Base-by-base conservation (phyloP, 2,888 invertebrate genomes). In the Biston stratarius region DNA sequence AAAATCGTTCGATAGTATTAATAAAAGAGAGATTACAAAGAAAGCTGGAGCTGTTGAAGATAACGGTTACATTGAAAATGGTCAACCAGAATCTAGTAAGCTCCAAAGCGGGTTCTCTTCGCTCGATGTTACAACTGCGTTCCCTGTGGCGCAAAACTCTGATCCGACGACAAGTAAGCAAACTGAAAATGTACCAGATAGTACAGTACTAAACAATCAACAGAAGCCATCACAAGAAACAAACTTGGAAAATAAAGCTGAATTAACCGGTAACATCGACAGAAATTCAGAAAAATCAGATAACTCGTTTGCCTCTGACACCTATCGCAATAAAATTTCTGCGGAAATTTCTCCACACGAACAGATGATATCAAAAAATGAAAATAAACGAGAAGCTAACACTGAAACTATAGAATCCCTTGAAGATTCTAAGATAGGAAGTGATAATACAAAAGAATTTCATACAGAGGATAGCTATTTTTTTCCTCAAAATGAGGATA, bases 21-120 rank as follows among this genome's bases (percentile, higher is more conserved):
- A 83, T 71, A 94, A 94, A 81, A 83, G 93, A 70, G 94, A 93
- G 85, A 92, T 92, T 61, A 92, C 90, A 7, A 93, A 93, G 69
- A 94, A 93, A 78, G 88, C 89, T 34, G 90, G 85, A 7, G 90
- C 90, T 42, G 83, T 87, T 33, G 90, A 91, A 74, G 89, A 89
- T 73, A 89, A 84, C 72, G 85, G 79, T 74, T 83, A 76, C n/a
- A 78, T 87, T n/a, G 90, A 91, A 63, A 84, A 79, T 72, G 80
- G 81, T 24, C 83, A 84, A 60, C 83, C 85, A n/a, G 91, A 92
- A 72, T 77, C 85, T 8, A 87, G 78, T 75, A 90, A 91, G 81
- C 72, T 86, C 52, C 87, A 88, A 74, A 83, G 80, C 48, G 83
- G 81, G 11, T 82, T 77, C 73, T 74, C 86, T 7, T 70, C 76